A percentile compares a stretch with the other conserved stretches of the same genome.
These are phyloP conservation scores for Acanthococcus lagerstroemiae DNA, from an alignment of 2,888 invertebrate species.

Conservation along the genomic window DNA sequence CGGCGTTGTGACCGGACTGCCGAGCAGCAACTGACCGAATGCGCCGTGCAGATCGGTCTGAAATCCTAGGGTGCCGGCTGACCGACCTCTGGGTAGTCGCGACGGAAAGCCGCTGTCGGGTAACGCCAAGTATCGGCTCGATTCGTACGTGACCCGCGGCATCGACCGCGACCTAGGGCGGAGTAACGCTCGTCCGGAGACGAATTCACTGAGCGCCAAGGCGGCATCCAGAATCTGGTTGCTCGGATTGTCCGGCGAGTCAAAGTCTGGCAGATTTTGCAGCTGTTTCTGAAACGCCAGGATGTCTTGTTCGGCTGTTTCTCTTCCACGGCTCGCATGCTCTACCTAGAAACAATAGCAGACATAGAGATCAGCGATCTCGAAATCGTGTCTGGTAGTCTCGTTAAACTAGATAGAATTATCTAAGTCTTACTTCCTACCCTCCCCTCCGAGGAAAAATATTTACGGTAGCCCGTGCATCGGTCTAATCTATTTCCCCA, in stretches of 20 bases:
- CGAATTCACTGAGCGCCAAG: constrained; percentile 38
- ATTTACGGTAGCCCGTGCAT: too few species aligned
- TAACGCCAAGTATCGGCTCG: constrained; percentile 41
- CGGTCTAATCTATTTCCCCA: too few species aligned
- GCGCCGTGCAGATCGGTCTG: constrained; percentile 37
- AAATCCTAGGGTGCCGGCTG: constrained; percentile 39
- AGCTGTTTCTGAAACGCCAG: constrained; percentile 49
- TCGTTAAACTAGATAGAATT: not conserved
- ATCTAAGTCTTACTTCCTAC: not conserved
- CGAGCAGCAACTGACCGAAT: constrained; percentile 28
- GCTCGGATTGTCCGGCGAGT: constrained; percentile 41
- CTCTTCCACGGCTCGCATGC: constrained; percentile 12
- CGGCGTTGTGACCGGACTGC: constrained; percentile 35
- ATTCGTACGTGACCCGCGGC: constrained; percentile 43
- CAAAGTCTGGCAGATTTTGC: constrained; percentile 48
- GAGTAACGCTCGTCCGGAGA: constrained; percentile 38
- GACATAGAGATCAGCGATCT: not conserved
- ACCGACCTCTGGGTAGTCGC: constrained; percentile 39
- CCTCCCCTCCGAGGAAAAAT: not conserved
- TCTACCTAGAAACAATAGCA: constrained; percentile 5
- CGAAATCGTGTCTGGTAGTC: not conserved
- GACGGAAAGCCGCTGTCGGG: constrained; percentile 39
- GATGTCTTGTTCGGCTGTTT: constrained; percentile 42
- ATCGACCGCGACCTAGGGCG: constrained; percentile 44
- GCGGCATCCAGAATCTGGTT: constrained; percentile 36